Percentiles rank a stretch among this genome's conserved stretches.
Evolutionary conservation across 2,888 invertebrate genomes (phyloP).

Genomic region (Sympetrum striolatum): DNA sequence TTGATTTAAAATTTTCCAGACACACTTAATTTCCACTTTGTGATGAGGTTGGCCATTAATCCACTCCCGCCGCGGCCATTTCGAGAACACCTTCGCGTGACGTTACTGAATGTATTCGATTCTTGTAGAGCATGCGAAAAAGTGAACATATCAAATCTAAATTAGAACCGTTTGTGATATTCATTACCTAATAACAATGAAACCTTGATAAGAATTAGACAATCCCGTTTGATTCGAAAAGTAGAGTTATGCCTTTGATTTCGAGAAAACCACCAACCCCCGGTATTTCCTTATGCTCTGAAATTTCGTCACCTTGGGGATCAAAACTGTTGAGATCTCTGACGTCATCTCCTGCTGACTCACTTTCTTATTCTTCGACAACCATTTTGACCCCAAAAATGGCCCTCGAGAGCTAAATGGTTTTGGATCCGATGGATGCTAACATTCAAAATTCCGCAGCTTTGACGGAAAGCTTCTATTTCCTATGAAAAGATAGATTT

Average conservation of each 20-base stretch:
- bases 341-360: background rate
- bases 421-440: no score
- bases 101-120: background rate
- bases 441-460: no score
- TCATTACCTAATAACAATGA: background rate
- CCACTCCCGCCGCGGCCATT: background rate
- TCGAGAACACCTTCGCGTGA: background rate
- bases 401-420: no score
- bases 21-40: background rate
- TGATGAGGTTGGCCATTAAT: background rate
- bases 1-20: background rate
- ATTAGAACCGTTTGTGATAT: background rate
- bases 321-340: background rate
- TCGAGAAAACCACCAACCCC: no score
- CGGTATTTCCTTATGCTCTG: no score
- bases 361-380: background rate
- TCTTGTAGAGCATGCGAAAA: background rate
- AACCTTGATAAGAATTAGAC: no score
- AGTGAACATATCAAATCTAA: background rate
- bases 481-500: no score
- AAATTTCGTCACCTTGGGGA: background rate
- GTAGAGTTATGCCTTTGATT: no score
- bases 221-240: no score
- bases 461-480: no score
- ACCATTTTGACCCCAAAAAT: background rate